These are phyloP conservation scores for Tipula confusa DNA, from an alignment of 2,888 invertebrate species.

Conservation along the genomic window DNA sequence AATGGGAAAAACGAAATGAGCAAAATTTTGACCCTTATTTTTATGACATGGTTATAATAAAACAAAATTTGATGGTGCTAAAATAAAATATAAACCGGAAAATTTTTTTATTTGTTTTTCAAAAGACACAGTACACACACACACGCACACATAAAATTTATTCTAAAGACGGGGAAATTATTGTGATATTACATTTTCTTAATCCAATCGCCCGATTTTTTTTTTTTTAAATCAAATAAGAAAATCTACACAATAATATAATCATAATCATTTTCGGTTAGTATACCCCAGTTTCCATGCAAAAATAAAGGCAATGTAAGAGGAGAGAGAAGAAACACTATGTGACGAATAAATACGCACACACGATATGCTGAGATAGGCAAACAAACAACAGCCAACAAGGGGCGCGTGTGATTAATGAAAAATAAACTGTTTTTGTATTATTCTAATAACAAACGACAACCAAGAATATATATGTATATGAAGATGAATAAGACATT, in stretches of 20 bases:
- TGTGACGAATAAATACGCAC: not conserved
- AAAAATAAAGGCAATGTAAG: not conserved
- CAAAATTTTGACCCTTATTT: slow-evolving; percentile 12
- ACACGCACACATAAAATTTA: not conserved
- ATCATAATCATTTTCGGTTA: slow-evolving; percentile 25
- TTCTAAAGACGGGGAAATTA: not conserved
- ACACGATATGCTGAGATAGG: not conserved
- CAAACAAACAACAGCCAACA: not conserved
- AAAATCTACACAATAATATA: slow-evolving; percentile 3
- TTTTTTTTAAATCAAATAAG: slow-evolving; percentile 13
- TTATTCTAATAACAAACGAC: slow-evolving; percentile 3
- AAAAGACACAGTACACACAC: not conserved
- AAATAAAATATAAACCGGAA: slow-evolving; percentile 3
- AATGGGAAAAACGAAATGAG: slow-evolving; percentile 9
- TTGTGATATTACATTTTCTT: not conserved
- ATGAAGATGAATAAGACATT: not conserved
- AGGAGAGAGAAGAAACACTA: not conserved
- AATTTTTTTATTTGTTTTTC: slow-evolving; percentile 25
- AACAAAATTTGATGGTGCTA: slow-evolving; percentile 25
- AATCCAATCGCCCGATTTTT: not conserved
- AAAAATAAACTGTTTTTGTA: slow-evolving; percentile 13
- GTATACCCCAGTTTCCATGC: not conserved
- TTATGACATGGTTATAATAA: slow-evolving; percentile 20
- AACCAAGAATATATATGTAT: too few species aligned
- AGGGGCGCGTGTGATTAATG: not conserved